Evolutionary conservation across 2,888 invertebrate genomes (phyloP), one percentile per base, ranked within the genome.

Genomic region (Protophormia terraenovae): DNA sequence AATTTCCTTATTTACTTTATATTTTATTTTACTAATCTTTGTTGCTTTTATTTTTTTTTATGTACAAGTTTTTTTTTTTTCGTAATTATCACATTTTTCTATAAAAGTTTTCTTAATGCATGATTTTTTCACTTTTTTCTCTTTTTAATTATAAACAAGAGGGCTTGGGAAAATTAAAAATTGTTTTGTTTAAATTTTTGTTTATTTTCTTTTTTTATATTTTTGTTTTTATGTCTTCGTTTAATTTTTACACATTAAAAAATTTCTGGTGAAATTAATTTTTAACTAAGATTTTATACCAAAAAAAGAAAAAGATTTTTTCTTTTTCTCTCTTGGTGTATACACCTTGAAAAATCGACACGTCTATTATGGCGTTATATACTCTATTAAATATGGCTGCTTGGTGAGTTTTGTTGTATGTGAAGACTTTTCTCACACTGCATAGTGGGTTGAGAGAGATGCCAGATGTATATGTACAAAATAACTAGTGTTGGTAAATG

Each of bases 331-430:
- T 73, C 27, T 29, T 67, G 53, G 64, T 77, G 22, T 66, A 38
- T 88, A 88, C 87, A 88, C 87, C 72, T 88, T 86, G 73, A 87
- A 86, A 88, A 88, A 88, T 87, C 86, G 83, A 75, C 85, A 80
- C 86, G 86, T 83, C 84, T 81, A 27, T 72, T 71, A 55, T 45
- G 47, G 64, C 77, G 77, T 47, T 73, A 22, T 50, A 19, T 71
- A 27, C 76, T 64, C 62, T 76, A 87, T 86, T 71, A 86, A 87
- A 87, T 66, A 87, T 87, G 87, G 87, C 87, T 77, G 86, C 79
- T 66, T 66, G 19, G 7, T 27, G 55, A 38, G 22, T 50, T 72
- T 64, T 32, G 67, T 82, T 84, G 76, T 79, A 62, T 73, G 60
- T 73, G n/a, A 73, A 29, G 62, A 64, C 27, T 82, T 84, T 86